Evolutionary conservation across 2,888 invertebrate genomes (phyloP).

Genomic region (Plebejus anna): DNA sequence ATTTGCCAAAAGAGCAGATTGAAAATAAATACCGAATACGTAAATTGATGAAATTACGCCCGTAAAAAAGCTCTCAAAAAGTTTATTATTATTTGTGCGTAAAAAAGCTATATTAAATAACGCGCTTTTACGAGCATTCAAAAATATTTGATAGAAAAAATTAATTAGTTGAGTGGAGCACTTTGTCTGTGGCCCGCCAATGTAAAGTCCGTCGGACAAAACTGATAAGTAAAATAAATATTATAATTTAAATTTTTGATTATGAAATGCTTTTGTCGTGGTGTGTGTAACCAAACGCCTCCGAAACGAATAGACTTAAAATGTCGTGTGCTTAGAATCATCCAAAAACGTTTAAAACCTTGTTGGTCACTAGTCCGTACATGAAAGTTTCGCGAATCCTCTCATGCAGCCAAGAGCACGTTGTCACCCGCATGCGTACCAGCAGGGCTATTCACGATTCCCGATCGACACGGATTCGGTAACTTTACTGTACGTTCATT

Average conservation of each 20-base stretch:
- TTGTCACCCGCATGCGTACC: too few species aligned
- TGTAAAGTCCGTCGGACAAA: not conserved
- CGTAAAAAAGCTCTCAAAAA: conserved; percentile 18
- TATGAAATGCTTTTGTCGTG: too few species aligned
- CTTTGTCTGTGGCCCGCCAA: not conserved
- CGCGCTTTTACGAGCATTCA: not conserved
- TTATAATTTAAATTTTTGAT: not conserved
- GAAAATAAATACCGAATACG: not conserved
- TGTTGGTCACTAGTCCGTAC: too few species aligned
- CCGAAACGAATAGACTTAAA: too few species aligned
- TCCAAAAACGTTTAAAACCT: too few species aligned
- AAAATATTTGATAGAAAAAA: not conserved
- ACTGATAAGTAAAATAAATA: not conserved
- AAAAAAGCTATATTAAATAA: conserved; percentile 2
- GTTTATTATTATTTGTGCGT: conserved; percentile 12
- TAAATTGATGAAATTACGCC: not conserved
- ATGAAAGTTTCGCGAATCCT: too few species aligned
- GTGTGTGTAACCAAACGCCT: too few species aligned
- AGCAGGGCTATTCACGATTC: too few species aligned
- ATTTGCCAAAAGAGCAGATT: not conserved
- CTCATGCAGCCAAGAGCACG: too few species aligned
- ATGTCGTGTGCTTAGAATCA: too few species aligned
- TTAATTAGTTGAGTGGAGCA: not conserved
- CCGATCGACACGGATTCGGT: too few species aligned
- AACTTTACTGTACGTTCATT: too few species aligned